Percentiles rank a stretch among this genome's conserved stretches.
phyloP scores from a whole-genome alignment of 2,888 invertebrate genomes.

The Lucinisca nassula region DNA sequence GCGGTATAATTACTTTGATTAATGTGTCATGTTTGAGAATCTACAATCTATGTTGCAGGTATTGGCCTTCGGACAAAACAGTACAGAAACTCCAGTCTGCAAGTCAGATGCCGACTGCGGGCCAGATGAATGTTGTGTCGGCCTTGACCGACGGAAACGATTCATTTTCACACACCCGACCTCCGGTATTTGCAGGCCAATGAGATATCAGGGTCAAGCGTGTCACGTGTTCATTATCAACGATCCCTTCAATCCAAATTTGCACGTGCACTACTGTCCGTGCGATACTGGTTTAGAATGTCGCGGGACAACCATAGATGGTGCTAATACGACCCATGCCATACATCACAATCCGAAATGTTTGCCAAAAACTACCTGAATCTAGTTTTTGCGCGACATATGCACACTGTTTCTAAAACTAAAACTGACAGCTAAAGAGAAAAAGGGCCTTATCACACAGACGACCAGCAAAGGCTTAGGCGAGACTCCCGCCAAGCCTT shows the following conservation, averaged over 20 bases:
- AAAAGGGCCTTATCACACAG: no score
- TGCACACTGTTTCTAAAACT: no score
- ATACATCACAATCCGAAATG: slow-evolving; percentile 69
- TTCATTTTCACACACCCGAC: slow-evolving; percentile 64
- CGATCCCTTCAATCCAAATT: slow-evolving; percentile 52
- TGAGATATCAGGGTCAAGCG: slow-evolving; percentile 65
- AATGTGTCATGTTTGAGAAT: no score
- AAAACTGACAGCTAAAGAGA: no score
- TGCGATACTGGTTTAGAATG: slow-evolving; percentile 61
- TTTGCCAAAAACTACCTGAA: slow-evolving; percentile 38
- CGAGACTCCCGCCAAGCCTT: no score
- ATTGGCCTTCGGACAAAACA: background rate
- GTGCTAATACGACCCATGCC: slow-evolving; percentile 36
- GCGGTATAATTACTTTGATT: no score
- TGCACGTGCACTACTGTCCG: slow-evolving; percentile 66
- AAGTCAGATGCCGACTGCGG: slow-evolving; percentile 66
- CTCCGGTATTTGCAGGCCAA: slow-evolving; percentile 59
- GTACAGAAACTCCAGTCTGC: slow-evolving; percentile 19
- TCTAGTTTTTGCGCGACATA: no score
- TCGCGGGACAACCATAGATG: slow-evolving; percentile 59
- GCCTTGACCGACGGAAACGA: slow-evolving; percentile 47
- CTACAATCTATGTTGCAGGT: background rate
- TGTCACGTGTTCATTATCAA: slow-evolving; percentile 63
- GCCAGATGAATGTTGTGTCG: slow-evolving; percentile 68
- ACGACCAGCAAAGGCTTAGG: no score